Percentiles rank a stretch among this genome's conserved stretches.
Evolutionary conservation across 2,888 invertebrate species (phyloP).

Genomic region (Mythimna pallens): DNA sequence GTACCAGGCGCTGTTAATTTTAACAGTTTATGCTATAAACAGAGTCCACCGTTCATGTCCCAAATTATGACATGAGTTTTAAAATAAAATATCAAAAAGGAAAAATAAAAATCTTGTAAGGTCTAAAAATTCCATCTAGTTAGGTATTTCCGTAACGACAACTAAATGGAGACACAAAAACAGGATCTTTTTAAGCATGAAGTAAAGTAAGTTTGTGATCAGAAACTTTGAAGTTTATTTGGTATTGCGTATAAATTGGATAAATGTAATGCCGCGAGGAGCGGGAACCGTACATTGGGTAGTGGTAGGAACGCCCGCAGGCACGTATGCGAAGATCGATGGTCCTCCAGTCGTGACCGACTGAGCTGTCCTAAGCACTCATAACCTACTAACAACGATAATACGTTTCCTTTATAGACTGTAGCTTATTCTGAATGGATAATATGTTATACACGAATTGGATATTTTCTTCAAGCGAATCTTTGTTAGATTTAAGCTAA

Average conservation of each 20-base stretch:
- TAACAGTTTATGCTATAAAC: not conserved
- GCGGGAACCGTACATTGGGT: conserved; percentile 1
- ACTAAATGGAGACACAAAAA: not conserved
- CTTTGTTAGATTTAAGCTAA: not conserved
- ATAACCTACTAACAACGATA: conserved; percentile 41
- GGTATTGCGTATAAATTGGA: conserved; percentile 4
- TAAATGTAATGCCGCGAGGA: conserved; percentile 10
- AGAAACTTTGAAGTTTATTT: not conserved
- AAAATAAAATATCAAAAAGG: not conserved
- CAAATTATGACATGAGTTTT: not conserved
- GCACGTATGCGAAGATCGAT: conserved; percentile 52
- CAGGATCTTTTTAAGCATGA: not conserved
- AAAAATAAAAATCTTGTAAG: too few relatives aligned
- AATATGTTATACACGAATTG: not conserved
- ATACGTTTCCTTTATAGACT: conserved; percentile 30
- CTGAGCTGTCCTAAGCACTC: conserved; percentile 25
- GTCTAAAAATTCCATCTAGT: not conserved
- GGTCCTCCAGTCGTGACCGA: conserved; percentile 37
- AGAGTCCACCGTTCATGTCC: not conserved
- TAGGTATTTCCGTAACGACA: not conserved
- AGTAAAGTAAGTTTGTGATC: conserved; percentile 9
- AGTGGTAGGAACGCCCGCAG: conserved; percentile 23
- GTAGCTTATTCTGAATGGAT: conserved; percentile 11
- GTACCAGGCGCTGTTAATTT: conserved; percentile 3
- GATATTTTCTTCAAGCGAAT: conserved; percentile 1